Conservation (phyloP, 2,888 invertebrate genomes). For the Tribolium freemani region DNA sequence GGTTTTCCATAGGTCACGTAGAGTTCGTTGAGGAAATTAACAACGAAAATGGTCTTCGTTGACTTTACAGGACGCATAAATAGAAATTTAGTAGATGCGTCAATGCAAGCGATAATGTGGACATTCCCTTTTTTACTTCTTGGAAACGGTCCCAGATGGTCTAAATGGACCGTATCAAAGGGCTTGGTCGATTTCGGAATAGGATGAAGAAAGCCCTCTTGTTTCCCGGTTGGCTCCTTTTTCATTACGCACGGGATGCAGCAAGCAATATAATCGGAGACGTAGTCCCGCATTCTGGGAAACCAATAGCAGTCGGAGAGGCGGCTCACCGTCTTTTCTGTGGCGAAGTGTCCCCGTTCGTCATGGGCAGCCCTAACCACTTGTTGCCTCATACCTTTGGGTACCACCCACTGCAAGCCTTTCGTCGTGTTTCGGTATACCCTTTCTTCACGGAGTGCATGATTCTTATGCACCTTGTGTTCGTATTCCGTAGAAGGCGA, state of each 20-base stretch:
- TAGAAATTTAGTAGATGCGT: slow-evolving; percentile 47
- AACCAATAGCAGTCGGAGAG: slow-evolving; percentile 65
- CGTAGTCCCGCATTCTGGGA: slow-evolving; percentile 60
- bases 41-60: slow-evolving; percentile 9
- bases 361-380: slow-evolving; percentile 59
- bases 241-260: slow-evolving; percentile 64
- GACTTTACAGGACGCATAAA: slow-evolving; percentile 17
- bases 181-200: slow-evolving; percentile 63
- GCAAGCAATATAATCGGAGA: slow-evolving; percentile 62
- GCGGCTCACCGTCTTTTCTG: slow-evolving; percentile 58
- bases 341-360: slow-evolving; percentile 62
- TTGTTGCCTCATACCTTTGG: slow-evolving; percentile 55
- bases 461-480: no score
- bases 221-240: slow-evolving; percentile 53
- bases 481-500: no score
- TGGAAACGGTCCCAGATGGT: slow-evolving; percentile 65
- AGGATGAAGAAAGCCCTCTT: slow-evolving; percentile 61
- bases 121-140: slow-evolving; percentile 56
- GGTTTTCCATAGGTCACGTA: neutral
- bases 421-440: slow-evolving; percentile 42
- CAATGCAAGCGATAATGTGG: slow-evolving; percentile 60
- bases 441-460: slow-evolving; percentile 2
- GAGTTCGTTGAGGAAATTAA: neutral
- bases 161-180: slow-evolving; percentile 65
- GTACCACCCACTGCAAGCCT: slow-evolving; percentile 58